Percentiles rank a stretch among this genome's conserved stretches.
Conservation (phyloP, 2,797 vertebrate genomes). For the Esox lucius region DNA sequence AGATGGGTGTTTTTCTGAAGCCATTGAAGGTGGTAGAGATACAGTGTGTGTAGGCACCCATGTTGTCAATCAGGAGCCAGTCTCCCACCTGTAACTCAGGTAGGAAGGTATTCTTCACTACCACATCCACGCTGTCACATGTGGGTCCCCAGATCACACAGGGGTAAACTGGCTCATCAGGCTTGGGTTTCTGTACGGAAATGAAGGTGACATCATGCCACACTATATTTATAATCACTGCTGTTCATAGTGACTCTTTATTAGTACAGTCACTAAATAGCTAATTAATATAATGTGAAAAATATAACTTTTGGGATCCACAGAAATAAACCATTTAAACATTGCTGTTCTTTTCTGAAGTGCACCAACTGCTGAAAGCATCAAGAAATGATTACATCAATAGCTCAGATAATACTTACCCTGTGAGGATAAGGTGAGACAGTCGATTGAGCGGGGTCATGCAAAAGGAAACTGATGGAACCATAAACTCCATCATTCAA, state of each 20-base stretch:
- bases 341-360: too few relatives aligned
- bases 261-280: too few relatives aligned
- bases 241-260: too few relatives aligned
- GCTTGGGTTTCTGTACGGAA: constrained; percentile 83
- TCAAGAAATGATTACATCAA: too few relatives aligned
- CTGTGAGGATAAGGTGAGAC: constrained; percentile 81
- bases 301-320: neutral
- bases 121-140: constrained; percentile 92
- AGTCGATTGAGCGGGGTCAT: constrained; percentile 90
- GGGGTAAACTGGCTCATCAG: constrained; percentile 87
- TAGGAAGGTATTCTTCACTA: constrained; percentile 84
- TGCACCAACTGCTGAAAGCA: too few relatives aligned
- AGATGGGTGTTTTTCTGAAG: constrained; percentile 90
- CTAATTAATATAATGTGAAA: too few relatives aligned
- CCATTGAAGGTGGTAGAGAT: constrained; percentile 95
- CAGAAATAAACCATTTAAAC: neutral
- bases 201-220: neutral
- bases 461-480: constrained; percentile 95
- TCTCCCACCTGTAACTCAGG: constrained; percentile 94
- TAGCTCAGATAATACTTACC: constrained; percentile 63
- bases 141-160: constrained; percentile 98
- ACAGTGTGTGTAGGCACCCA: constrained; percentile 96
- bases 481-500: constrained; percentile 97
- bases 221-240: too few relatives aligned
- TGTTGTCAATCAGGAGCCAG: constrained; percentile 96